Conservation (phyloP, 2,113 vertebrate genomes). For the Sinocyclocheilus maitianheensis region DNA sequence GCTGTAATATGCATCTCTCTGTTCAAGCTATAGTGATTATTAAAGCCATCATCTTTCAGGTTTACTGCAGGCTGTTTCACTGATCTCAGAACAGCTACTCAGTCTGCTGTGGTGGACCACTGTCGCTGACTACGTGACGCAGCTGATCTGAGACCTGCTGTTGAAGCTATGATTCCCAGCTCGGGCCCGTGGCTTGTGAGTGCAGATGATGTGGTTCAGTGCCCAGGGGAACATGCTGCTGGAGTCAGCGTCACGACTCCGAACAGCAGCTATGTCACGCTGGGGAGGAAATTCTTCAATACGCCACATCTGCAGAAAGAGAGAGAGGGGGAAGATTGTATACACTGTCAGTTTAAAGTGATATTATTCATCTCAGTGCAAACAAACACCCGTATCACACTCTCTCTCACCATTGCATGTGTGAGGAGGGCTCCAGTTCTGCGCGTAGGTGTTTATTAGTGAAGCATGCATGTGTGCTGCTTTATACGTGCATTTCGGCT, state of each 20-base stretch:
- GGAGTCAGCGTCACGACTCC: conserved; percentile 57
- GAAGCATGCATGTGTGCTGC: conserved; percentile 25
- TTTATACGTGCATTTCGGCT: background rate
- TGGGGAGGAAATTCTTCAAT: conserved; percentile 37
- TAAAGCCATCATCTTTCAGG: background rate
- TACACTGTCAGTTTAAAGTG: conserved; percentile 35
- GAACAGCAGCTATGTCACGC: conserved; percentile 47
- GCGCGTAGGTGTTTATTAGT: conserved; percentile 24
- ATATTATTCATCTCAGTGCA: conserved; percentile 10
- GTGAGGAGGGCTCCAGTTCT: background rate
- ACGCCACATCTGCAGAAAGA: conserved; percentile 49
- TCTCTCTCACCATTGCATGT: background rate
- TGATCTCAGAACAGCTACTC: background rate
- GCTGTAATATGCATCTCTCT: background rate
- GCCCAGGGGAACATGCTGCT: conserved; percentile 46
- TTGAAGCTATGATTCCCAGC: conserved; percentile 9
- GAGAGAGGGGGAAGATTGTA: background rate
- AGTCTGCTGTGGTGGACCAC: background rate
- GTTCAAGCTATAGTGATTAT: background rate
- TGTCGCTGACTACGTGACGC: background rate
- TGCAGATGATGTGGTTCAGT: conserved; percentile 33
- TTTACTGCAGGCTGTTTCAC: background rate
- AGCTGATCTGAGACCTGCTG: conserved; percentile 35
- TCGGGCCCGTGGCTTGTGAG: background rate
- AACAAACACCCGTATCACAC: background rate